A percentile compares a stretch with the other conserved stretches of the same genome.
Conservation (phyloP, 2,888 invertebrate genomes). For the Linnaemya tessellans region DNA sequence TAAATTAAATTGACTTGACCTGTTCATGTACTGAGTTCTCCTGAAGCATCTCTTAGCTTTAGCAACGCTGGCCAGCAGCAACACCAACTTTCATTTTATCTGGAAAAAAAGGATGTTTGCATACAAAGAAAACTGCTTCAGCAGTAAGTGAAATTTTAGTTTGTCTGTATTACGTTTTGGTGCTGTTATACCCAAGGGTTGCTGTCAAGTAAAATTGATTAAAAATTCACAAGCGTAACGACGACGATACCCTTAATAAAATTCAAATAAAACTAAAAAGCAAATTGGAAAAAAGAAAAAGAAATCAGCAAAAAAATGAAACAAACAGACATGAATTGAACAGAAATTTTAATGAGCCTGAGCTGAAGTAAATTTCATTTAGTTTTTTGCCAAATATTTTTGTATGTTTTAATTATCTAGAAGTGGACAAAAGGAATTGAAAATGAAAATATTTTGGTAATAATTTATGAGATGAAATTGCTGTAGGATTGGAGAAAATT, state of each 20-base stretch:
- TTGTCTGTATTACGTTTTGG: conserved; percentile 45
- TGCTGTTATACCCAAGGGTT: conserved; percentile 66
- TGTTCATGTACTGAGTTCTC: conserved; percentile 62
- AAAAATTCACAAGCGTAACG: conserved; percentile 80
- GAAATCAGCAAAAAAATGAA: conserved; percentile 67
- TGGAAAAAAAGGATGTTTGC: conserved; percentile 34
- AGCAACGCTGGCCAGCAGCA: conserved; percentile 12
- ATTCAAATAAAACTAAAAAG: conserved; percentile 51
- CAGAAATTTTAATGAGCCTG: conserved; percentile 79
- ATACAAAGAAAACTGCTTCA: conserved; percentile 19
- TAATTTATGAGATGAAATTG: conserved; percentile 49
- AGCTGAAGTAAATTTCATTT: conserved; percentile 59
- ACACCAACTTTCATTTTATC: conserved; percentile 40
- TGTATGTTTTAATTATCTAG: conserved; percentile 63
- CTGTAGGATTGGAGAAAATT: neutral
- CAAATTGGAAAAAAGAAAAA: conserved; percentile 10
- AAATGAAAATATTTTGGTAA: conserved; percentile 61
- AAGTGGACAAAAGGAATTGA: conserved; percentile 62
- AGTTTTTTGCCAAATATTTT: conserved; percentile 28
- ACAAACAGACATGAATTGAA: conserved; percentile 77
- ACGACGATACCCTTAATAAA: conserved; percentile 60
- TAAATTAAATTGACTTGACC: conserved; percentile 81
- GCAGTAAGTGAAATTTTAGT: conserved; percentile 48
- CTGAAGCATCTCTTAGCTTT: conserved; percentile 31
- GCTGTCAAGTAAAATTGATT: conserved; percentile 76